These are phyloP conservation scores for Rhabdomys pumilio DNA, from an alignment of 2,797 vertebrate genomes.

Conservation along the genomic window DNA sequence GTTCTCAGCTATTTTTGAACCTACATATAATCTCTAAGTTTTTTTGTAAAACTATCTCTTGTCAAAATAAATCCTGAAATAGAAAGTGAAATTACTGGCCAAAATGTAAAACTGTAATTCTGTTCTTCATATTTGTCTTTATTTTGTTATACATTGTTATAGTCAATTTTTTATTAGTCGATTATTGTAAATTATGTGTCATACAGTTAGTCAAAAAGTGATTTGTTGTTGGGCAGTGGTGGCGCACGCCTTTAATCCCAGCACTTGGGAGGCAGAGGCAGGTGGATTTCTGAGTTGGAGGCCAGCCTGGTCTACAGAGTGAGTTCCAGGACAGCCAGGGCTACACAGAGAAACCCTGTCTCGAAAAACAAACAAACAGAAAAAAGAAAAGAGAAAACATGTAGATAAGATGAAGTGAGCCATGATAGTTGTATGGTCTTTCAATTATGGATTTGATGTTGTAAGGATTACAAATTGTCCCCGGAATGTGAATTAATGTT, in stretches of 20 bases:
- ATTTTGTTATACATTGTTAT: background rate
- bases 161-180: background rate
- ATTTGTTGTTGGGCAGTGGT: slow-evolving; percentile 68
- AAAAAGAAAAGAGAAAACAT: background rate
- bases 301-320: no score
- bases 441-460: slow-evolving; percentile 44
- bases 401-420: slow-evolving; percentile 63
- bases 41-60: slow-evolving; percentile 79
- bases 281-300: no score
- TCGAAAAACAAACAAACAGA: no score
- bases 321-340: no score
- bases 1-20: slow-evolving; percentile 70
- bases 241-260: no score
- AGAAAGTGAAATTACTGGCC: slow-evolving; percentile 82
- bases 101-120: slow-evolving; percentile 83
- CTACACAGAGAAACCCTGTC: no score
- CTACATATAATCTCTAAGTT: slow-evolving; percentile 11
- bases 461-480: slow-evolving; percentile 40
- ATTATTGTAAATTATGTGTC: slow-evolving; percentile 75
- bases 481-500: slow-evolving; percentile 67
- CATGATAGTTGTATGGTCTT: slow-evolving; percentile 46
- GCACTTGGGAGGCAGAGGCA: no score
- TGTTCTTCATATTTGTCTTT: slow-evolving; percentile 82
- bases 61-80: slow-evolving; percentile 83
- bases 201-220: slow-evolving; percentile 83